Percentiles rank a stretch among this genome's conserved stretches.
Conservation (phyloP, 2,113 vertebrate genomes). For the Peucedramus taeniatus region DNA sequence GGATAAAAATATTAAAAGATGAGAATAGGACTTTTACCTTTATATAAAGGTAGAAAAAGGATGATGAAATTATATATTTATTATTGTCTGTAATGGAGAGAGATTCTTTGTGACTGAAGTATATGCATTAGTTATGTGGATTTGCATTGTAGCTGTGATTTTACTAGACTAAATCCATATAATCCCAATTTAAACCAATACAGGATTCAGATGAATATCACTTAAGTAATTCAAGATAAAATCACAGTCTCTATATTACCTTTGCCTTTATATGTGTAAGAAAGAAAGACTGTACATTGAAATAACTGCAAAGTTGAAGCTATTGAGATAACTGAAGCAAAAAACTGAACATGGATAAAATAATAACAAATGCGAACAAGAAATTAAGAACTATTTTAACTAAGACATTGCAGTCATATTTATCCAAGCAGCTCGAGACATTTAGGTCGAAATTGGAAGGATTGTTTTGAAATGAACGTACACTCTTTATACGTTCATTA, state of each 20-base stretch:
- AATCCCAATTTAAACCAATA: not conserved
- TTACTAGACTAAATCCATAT: not conserved
- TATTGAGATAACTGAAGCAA: not conserved
- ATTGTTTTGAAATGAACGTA: not conserved
- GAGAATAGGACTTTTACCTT: not conserved
- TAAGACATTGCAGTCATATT: not conserved
- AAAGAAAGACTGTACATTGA: not conserved
- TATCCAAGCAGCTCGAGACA: accelerated
- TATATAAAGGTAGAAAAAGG: not conserved
- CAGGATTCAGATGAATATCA: not conserved
- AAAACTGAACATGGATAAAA: not conserved
- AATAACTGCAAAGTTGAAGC: not conserved
- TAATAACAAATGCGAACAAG: not conserved
- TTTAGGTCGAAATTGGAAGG: not conserved
- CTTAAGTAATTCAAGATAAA: not conserved
- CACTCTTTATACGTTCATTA: not conserved
- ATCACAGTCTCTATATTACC: not conserved
- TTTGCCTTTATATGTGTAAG: not conserved
- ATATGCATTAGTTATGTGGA: not conserved
- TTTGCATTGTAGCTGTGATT: not conserved
- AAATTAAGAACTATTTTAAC: not conserved
- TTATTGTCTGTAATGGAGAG: not conserved
- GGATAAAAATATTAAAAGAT: not conserved
- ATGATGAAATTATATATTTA: not conserved
- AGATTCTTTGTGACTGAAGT: not conserved